phyloP scores from a whole-genome alignment of 2,888 invertebrate species.

The Hymenopus coronatus region DNA sequence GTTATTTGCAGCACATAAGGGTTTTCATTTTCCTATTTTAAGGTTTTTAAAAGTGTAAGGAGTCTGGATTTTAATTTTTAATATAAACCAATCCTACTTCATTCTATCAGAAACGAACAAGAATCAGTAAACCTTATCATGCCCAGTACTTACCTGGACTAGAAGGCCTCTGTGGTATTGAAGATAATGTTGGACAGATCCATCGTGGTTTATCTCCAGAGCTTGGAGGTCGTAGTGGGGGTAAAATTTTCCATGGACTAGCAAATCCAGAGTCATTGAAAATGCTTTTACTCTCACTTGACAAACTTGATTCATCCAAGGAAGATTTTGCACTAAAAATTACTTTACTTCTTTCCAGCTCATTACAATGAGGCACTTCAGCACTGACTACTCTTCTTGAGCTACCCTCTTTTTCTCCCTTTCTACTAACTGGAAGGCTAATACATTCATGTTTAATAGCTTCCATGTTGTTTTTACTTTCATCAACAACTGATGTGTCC shows the following conservation, averaged over 20 bases:
- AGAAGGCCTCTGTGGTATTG: background rate
- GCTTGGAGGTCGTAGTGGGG: background rate
- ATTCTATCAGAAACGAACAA: too few relatives aligned
- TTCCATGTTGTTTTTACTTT: background rate
- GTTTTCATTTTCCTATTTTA: too few relatives aligned
- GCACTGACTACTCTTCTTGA: background rate
- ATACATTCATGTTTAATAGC: background rate
- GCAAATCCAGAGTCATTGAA: slow-evolving; percentile 17
- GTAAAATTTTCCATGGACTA: slow-evolving; percentile 1
- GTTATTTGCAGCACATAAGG: too few relatives aligned
- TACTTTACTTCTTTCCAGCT: background rate
- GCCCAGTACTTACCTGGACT: background rate
- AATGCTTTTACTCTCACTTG: background rate
- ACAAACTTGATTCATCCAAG: background rate
- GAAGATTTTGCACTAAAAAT: background rate
- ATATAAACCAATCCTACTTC: too few relatives aligned
- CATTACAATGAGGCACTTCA: background rate
- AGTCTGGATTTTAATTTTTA: too few relatives aligned
- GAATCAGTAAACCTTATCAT: background rate
- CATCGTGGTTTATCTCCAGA: background rate
- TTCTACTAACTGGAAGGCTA: background rate
- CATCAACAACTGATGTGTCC: background rate
- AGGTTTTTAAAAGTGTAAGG: too few relatives aligned
- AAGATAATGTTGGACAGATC: background rate
- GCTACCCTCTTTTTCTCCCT: background rate